phyloP scores from a whole-genome alignment of 2,888 invertebrate genomes.

The Lithophane ornitopus region DNA sequence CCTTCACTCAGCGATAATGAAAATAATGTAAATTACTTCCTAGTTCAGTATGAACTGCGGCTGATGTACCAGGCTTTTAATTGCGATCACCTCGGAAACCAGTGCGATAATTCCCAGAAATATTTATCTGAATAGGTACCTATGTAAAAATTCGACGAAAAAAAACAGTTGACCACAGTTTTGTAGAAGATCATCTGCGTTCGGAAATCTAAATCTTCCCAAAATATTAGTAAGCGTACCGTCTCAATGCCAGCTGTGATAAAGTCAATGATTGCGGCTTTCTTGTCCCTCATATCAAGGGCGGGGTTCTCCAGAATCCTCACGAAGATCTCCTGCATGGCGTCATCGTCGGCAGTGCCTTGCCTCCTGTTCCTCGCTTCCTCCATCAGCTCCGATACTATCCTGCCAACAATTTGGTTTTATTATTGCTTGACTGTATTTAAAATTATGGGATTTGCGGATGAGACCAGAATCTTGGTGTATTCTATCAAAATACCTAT shows the following conservation, averaged over 20 bases:
- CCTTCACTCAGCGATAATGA: too few relatives aligned
- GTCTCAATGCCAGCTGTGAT: conserved; percentile 97
- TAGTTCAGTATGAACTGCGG: neutral
- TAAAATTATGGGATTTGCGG: neutral
- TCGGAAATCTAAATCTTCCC: neutral
- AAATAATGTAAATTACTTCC: neutral
- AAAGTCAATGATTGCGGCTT: conserved; percentile 96
- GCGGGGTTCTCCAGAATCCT: conserved; percentile 93
- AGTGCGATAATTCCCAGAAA: conserved; percentile 12
- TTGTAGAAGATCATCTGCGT: neutral
- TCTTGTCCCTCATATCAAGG: conserved; percentile 95
- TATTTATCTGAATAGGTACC: neutral
- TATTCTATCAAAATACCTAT: neutral
- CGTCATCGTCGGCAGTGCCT: conserved; percentile 90
- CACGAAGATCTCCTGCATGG: conserved; percentile 93
- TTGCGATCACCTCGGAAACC: neutral
- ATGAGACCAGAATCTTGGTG: neutral
- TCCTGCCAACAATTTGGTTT: conserved; percentile 85
- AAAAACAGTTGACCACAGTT: too few relatives aligned
- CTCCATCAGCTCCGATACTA: conserved; percentile 95
- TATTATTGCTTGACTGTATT: conserved; percentile 44
- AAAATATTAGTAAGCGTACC: conserved; percentile 82
- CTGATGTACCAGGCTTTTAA: neutral
- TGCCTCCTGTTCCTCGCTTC: conserved; percentile 91
- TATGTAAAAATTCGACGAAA: neutral